Conservation (phyloP, 2,888 invertebrate genomes). For the Ommatoiulus sabulosus region DNA sequence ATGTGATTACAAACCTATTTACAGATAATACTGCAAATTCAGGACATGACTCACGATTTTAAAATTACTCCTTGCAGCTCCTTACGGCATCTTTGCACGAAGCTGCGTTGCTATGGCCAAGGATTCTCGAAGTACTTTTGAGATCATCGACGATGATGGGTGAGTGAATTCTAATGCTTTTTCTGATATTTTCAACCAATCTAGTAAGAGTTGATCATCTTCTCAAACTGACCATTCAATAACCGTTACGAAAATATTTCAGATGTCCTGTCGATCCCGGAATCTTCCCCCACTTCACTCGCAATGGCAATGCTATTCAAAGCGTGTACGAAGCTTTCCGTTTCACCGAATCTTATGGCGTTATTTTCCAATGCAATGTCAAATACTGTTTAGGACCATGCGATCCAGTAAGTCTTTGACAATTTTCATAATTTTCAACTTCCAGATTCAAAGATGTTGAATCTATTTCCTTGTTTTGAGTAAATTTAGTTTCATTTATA, state of each 20-base stretch:
- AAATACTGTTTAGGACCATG: conserved; percentile 96
- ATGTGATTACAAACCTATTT: background rate
- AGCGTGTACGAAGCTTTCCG: conserved; percentile 94
- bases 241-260: conserved; percentile 60
- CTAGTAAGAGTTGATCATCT: background rate
- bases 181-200: background rate
- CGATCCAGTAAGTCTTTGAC: conserved; percentile 79
- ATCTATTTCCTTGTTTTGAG: too few relatives aligned
- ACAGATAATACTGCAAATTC: background rate
- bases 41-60: background rate
- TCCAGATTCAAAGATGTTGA: too few relatives aligned
- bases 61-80: conserved; percentile 74
- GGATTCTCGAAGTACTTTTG: conserved; percentile 95
- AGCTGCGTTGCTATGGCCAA: conserved; percentile 98
- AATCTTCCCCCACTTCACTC: conserved; percentile 92
- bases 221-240: background rate
- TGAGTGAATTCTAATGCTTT: conserved; percentile 64
- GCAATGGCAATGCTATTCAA: conserved; percentile 85
- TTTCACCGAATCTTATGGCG: conserved; percentile 95
- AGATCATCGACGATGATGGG: conserved; percentile 96
- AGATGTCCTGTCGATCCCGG: conserved; percentile 92
- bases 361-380: conserved; percentile 97
- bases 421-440: too few relatives aligned
- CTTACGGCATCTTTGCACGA: conserved; percentile 94
- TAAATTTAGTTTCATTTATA: too few relatives aligned